phyloP scores from a whole-genome alignment of 2,797 vertebrate species.

The Avahi laniger region DNA sequence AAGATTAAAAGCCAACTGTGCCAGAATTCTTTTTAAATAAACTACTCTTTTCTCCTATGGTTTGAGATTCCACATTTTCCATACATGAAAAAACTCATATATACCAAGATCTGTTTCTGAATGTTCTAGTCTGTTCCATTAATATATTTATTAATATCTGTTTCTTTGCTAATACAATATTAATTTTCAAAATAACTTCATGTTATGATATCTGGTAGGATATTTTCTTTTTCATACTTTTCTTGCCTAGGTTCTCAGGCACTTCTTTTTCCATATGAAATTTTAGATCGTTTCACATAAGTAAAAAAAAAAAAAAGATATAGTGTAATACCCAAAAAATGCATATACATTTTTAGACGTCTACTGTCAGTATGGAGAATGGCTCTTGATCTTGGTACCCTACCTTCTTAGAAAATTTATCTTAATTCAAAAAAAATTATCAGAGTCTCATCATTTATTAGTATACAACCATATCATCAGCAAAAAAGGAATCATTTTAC shows the following conservation, averaged over 20 bases:
- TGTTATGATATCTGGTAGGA: not conserved
- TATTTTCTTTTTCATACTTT: slow-evolving; percentile 4
- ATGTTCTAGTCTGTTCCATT: not conserved
- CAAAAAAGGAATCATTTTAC: not conserved
- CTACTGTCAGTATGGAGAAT: not conserved
- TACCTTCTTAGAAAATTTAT: not conserved
- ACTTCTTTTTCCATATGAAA: not conserved
- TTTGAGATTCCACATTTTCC: not conserved
- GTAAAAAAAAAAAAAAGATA: not conserved
- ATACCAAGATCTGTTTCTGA: not conserved
- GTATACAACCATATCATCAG: not conserved
- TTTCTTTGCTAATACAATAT: not conserved
- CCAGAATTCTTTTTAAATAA: slow-evolving; percentile 15
- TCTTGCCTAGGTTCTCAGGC: not conserved
- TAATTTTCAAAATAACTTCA: not conserved
- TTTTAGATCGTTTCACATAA: slow-evolving; percentile 10
- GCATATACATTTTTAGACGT: not conserved
- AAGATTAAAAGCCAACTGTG: not conserved
- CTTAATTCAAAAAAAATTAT: not conserved
- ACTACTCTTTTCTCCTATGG: not conserved
- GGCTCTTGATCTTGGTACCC: not conserved
- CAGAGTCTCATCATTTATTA: not conserved
- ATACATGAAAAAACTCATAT: not conserved
- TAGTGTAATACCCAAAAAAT: not conserved
- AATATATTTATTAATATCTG: not conserved